Evolutionary conservation across 2,113 vertebrate genomes (phyloP), one percentile per base, ranked within the genome.

Genomic region (Cranoglanis bouderius): DNA sequence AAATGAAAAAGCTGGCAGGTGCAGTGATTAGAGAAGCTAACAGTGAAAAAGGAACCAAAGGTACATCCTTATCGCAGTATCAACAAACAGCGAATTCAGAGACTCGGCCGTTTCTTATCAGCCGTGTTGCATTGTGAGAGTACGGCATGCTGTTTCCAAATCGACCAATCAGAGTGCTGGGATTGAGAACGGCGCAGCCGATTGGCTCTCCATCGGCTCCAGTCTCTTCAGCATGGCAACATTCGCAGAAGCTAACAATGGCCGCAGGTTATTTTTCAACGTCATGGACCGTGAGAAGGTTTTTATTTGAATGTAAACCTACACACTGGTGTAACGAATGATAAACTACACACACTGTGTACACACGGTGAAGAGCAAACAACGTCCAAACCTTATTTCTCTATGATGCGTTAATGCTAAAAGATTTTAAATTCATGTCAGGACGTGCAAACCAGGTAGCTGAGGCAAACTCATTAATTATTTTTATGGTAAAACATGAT

Each of bases 21-120:
- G 72, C 21, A 51, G 51, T 61, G 38, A 40, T 75, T 61, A 29
- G 26, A 46, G 43, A 49, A 49, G 51, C 43, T n/a, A 61, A 14
- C 53, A 40, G 16, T 29, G 26, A 24, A n/a, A 24, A 78, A 53
- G 29, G 7, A 53, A 81, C 43, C 61, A 70, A 74, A 49, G 38
- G 3, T 46, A 53, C 61, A 19, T 85, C 70, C 75, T 85, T 86
- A 82, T 87, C 81, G 35, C 35, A 75, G n/a, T 26, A 84, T 87
- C 70, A 84, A 84, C 81, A 82, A 32, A 67, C 19, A 43, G 67
- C 18, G 46, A n/a, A 65, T 55, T 55, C 53, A 75, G 51, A 32
- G 24, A 63, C 29, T 35, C 19, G 29, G 29, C 2, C 12, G 21
- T 29, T 53, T 78, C 87, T 88, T 75, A 82, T 75, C 87, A 83